These are phyloP conservation scores for Planococcus citri DNA, from an alignment of 1,140 invertebrate genomes.

Conservation along the genomic window DNA sequence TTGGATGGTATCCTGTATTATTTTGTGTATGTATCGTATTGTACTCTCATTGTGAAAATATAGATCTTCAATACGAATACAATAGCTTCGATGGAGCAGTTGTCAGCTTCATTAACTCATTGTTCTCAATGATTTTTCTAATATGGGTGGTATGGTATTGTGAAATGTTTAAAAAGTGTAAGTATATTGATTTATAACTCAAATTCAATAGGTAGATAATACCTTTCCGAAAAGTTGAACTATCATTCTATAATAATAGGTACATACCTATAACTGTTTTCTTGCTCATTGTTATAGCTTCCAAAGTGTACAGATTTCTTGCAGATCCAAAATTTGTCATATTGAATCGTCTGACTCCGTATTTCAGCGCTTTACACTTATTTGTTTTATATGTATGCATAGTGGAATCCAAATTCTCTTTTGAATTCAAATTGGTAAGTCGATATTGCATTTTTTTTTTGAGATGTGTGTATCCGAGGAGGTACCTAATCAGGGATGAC, in stretches of 20 bases:
- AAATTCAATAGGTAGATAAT: not conserved
- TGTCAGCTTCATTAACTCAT: not conserved
- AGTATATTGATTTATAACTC: not conserved
- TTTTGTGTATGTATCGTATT: not conserved
- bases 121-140: not conserved
- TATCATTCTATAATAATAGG: too few species aligned
- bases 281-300: too few species aligned
- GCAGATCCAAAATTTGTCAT: too few species aligned
- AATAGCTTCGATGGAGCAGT: not conserved
- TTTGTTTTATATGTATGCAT: not conserved
- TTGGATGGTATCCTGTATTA: not conserved
- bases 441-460: not conserved
- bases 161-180: not conserved
- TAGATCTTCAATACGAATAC: not conserved
- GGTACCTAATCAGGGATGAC: too few species aligned
- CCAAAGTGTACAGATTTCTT: too few species aligned
- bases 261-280: too few species aligned
- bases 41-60: too few species aligned
- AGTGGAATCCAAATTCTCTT: not conserved
- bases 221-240: too few species aligned
- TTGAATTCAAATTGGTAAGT: not conserved
- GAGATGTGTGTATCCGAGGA: not conserved
- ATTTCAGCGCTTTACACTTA: not conserved
- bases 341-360: not conserved
- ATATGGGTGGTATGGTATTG: not conserved